Base-by-base conservation (phyloP, 2,113 vertebrate genomes). In the Microcebus griseorufus region DNA sequence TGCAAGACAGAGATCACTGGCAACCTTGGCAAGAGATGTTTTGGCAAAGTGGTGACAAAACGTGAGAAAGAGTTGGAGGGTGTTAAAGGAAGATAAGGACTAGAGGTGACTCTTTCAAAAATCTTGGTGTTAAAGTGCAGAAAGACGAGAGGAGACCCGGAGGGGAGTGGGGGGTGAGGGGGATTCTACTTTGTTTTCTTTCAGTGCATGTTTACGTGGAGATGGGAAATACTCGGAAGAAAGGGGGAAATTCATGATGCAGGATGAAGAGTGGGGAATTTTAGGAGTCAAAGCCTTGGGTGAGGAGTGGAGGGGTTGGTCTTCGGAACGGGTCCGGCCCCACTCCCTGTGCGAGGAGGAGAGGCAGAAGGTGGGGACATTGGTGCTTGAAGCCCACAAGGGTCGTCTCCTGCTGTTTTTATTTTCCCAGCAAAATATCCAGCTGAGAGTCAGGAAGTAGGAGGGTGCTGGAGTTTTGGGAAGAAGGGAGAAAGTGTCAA, bases 281-380 rank as follows among this genome's bases (percentile, higher is more conserved):
- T 3, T 22, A 69, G 37, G 39, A 60, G 34, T 23, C 51, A n/a
- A 58, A 25, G 22, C 48, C 32, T 65, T 42, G 25, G 6, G 4
- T 16, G 14, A 25, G 34, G 4, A 16, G 67, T 20, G 51, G 13
- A 32, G 9, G 72, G 12, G 5, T 6, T 64, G 32, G 55, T 64
- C 42, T 51, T 27, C 1, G 9, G 8, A 76, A 51, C 12, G 3
- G 39, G 10, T 6, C 37, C 62, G 39, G 10, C 8, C 37, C 62
- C 45, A 9, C 10, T 32, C n/a, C 9, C 34, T 45, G 1, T 11
- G 58, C 55, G 18, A 83, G 27, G 6, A 60, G 25, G 20, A 14
- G 42, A 13, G 12, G 48, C 6, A 8, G 22, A 1, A 23, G 1
- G 0, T 2, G 11, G 53, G 13, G 13, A 7, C 13, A 7, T 16